Evolutionary conservation across 1,140 invertebrate species (phyloP), one percentile per base, ranked within the genome.

Genomic region (Acyrthosiphon pisum): DNA sequence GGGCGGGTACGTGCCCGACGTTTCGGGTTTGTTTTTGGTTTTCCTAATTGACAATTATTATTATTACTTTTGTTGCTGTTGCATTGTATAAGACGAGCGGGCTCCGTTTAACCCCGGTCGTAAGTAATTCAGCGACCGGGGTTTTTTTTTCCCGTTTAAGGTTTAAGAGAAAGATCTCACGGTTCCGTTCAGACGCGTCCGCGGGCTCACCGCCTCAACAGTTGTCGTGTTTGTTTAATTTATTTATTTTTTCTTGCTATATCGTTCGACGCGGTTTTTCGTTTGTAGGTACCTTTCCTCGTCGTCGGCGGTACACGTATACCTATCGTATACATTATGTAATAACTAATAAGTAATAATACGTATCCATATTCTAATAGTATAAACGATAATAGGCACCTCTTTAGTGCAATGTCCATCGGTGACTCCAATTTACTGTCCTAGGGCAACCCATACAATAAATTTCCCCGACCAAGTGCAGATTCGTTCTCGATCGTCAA

Each of bases 1-100:
- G 7, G 18, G 26, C 86, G 87, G 48, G 87, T 89, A 89, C 87
- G 87, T 89, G 87, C n/a, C 48, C 26, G 37, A 44, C 83, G 41
- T 88, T 50, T 88, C 48, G 86, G 86, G 46, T 88, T 53, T 76
- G 44, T 86, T 86, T 86, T 86, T 14, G 60, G 84, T 86, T 89
- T 89, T 89, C 87, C 48, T 89, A 89, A 89, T 89, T 89, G 87
- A 89, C 87, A 89, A 89, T 89, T 89, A 89, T 89, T 53, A 53
- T 89, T 53, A 50, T 89, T 50, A 20, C 18, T 30, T 7, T 50
- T 37, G 30, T 89, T 20, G 46, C n/a, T 6, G 48, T 86, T 86
- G 41, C 1, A 46, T 86, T 86, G 41, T 86, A n/a, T 48, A 11
- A 44, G 41, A 26, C 84, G 26, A 44, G 44, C 83, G 41, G 26